Percentiles rank a stretch among this genome's conserved stretches.
These are phyloP conservation scores for Stenolophus ochropezus DNA, from an alignment of 2,888 invertebrate genomes.

Conservation along the genomic window DNA sequence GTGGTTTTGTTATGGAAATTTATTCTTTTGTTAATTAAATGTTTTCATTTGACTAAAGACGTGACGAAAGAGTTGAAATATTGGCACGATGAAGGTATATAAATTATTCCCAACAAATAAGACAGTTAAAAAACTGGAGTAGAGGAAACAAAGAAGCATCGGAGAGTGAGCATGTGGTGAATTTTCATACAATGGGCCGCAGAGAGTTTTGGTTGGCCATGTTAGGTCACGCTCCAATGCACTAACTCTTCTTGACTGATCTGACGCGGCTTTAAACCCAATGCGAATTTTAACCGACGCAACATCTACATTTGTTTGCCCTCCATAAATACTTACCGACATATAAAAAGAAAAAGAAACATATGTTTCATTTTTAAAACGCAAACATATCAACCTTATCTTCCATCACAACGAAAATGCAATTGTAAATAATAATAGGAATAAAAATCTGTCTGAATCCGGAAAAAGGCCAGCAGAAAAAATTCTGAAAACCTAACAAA, in stretches of 20 bases:
- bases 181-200: conserved; percentile 30
- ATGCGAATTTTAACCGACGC: background rate
- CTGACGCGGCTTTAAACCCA: conserved; percentile 11
- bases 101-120: background rate
- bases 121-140: background rate
- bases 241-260: conserved; percentile 29
- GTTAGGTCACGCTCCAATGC: conserved; percentile 3
- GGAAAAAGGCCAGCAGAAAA: too few species aligned
- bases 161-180: background rate
- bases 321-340: background rate
- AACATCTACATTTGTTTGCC: background rate
- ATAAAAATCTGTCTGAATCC: too few species aligned
- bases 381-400: background rate
- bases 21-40: conserved; percentile 46
- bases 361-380: background rate
- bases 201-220: background rate
- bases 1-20: conserved; percentile 33
- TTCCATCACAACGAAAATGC: background rate
- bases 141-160: background rate
- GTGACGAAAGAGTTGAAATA: conserved; percentile 14
- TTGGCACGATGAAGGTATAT: background rate
- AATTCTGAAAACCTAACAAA: too few species aligned
- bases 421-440: too few species aligned
- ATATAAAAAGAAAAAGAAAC: background rate
- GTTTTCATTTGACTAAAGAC: conserved; percentile 19